A percentile compares a stretch with the other conserved stretches of the same genome.
Evolutionary conservation across 2,797 vertebrate genomes (phyloP).

Genomic region (Cetoscarus ocellatus): DNA sequence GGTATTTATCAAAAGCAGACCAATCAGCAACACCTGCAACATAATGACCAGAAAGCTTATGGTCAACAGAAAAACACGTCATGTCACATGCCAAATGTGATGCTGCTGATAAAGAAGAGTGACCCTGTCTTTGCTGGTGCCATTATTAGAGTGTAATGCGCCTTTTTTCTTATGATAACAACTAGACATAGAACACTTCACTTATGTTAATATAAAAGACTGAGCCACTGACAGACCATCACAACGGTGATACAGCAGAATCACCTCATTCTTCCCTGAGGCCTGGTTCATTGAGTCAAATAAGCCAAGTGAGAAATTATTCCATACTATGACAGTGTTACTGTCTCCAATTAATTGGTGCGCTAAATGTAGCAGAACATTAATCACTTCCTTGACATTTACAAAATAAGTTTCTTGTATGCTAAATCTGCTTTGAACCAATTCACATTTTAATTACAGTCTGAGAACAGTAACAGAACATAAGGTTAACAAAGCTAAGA

Average conservation of each 20-base stretch:
- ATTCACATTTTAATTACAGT: constrained; percentile 10
- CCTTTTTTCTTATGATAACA: neutral
- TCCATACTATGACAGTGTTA: neutral
- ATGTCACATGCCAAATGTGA: neutral
- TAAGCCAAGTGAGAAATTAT: constrained; percentile 10
- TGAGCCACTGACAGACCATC: neutral
- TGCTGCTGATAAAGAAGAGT: neutral
- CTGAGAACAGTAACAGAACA: constrained; percentile 24
- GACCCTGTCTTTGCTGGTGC: neutral
- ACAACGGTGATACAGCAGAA: neutral
- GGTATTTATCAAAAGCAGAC: neutral
- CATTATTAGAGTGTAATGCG: too few species aligned
- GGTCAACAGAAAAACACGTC: neutral
- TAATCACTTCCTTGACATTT: constrained; percentile 2
- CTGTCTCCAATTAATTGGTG: neutral
- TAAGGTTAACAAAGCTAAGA: neutral
- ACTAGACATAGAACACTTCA: neutral
- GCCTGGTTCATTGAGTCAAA: constrained; percentile 4
- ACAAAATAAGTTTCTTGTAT: neutral
- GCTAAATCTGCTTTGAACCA: constrained; percentile 17
- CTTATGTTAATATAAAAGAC: too few species aligned
- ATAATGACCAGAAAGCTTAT: neutral
- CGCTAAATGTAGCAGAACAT: neutral
- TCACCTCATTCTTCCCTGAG: neutral
- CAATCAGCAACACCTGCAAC: neutral